Percentiles rank a stretch among this genome's conserved stretches.
These are phyloP conservation scores for Astropecten irregularis DNA, from an alignment of 53 echinoderm and acorn worm genomes.

Conservation along the genomic window DNA sequence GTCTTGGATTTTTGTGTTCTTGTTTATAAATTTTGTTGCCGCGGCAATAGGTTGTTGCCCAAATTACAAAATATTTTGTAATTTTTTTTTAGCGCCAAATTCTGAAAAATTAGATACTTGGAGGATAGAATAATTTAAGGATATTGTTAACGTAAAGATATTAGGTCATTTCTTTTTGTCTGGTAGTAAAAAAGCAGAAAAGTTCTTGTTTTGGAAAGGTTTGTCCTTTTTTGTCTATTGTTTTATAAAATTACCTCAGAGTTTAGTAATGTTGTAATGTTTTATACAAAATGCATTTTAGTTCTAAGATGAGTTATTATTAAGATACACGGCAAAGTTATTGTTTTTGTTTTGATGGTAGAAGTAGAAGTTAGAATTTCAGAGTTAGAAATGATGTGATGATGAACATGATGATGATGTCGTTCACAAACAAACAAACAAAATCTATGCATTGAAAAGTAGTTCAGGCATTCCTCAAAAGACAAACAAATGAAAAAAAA, in stretches of 20 bases:
- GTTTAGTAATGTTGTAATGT: slow-evolving; percentile 17
- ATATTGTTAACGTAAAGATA: no score
- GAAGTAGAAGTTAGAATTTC: background rate
- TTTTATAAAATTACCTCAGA: slow-evolving; percentile 36
- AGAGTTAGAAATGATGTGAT: slow-evolving; percentile 21
- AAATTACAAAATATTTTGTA: no score
- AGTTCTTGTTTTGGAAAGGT: background rate
- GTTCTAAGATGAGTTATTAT: background rate
- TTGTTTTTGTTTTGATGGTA: background rate
- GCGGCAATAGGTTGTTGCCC: background rate
- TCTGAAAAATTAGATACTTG: background rate
- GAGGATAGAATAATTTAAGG: background rate
- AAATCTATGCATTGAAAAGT: slow-evolving; percentile 60
- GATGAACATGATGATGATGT: background rate
- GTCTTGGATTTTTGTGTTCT: background rate
- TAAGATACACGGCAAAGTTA: no score
- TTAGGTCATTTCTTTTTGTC: background rate
- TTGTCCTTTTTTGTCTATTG: background rate
- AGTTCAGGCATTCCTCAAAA: slow-evolving; percentile 45
- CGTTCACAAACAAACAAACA: slow-evolving; percentile 30
- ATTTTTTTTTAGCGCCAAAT: slow-evolving; percentile 3
- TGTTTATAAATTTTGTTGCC: slow-evolving; percentile 25
- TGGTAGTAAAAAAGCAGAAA: background rate
- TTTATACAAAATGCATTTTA: slow-evolving; percentile 24
- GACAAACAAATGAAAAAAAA: slow-evolving; percentile 7